phyloP scores from a whole-genome alignment of 2,888 invertebrate species.

The Apeira syringaria region DNA sequence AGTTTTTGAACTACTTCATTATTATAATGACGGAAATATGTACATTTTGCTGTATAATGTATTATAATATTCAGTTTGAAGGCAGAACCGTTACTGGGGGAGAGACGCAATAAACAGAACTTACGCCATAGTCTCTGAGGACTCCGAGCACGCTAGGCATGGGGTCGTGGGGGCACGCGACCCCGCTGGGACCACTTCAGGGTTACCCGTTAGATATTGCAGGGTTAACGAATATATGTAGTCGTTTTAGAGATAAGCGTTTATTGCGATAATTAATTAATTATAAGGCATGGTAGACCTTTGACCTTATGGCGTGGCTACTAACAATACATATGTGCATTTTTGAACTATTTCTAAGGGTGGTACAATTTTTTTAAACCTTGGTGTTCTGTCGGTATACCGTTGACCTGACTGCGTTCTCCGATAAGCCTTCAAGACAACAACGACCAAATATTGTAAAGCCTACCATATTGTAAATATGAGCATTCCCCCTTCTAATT shows the following conservation, averaged over 20 bases:
- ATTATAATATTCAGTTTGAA: constrained; percentile 68
- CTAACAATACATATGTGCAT: constrained; percentile 4
- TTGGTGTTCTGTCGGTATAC: no score
- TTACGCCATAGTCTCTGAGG: constrained; percentile 46
- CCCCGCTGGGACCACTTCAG: constrained; percentile 73
- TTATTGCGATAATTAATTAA: constrained; percentile 36
- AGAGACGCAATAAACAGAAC: constrained; percentile 52
- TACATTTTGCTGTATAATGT: constrained; percentile 47
- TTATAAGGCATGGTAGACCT: constrained; percentile 21
- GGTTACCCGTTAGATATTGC: constrained; percentile 44
- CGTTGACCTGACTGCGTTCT: no score
- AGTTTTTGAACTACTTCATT: no score
- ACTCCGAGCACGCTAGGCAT: constrained; percentile 34
- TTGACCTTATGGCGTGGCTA: constrained; percentile 17
- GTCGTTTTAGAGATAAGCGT: constrained; percentile 51
- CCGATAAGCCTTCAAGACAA: no score
- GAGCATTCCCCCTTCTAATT: no score
- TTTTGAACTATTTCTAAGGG: not conserved
- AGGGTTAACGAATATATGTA: constrained; percentile 34
- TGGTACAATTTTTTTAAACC: no score
- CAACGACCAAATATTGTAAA: no score
- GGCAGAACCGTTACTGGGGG: constrained; percentile 44
- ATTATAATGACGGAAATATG: no score
- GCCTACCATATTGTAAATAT: no score
- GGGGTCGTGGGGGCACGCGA: constrained; percentile 54